These are phyloP conservation scores for Cryptotermes secundus DNA, from an alignment of 1,140 invertebrate species.

Conservation along the genomic window DNA sequence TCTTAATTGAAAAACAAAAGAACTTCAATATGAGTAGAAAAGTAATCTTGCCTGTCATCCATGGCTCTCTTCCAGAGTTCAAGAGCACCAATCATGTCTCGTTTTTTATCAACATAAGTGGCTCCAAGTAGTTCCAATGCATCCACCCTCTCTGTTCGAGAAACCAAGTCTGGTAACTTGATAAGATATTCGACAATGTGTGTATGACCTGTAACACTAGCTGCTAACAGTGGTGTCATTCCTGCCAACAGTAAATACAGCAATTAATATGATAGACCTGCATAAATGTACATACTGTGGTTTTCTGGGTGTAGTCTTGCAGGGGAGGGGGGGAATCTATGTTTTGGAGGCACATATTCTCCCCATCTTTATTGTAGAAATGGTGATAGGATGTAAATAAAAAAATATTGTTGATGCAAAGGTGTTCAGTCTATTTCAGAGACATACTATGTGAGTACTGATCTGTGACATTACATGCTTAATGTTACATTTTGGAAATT, in stretches of 20 bases:
- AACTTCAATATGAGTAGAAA: background rate
- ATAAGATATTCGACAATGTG: conserved; percentile 93
- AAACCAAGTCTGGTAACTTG: conserved; percentile 63
- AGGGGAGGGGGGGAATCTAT: too few relatives aligned
- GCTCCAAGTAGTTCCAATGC: conserved; percentile 92
- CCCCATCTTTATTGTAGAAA: too few relatives aligned
- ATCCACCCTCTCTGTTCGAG: conserved; percentile 79
- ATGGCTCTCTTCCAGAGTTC: conserved; percentile 88
- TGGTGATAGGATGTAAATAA: too few relatives aligned
- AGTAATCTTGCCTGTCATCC: conserved; percentile 65
- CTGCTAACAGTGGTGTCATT: conserved; percentile 91
- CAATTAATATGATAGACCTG: too few relatives aligned
- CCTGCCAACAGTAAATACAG: conserved; percentile 49
- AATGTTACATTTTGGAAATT: too few relatives aligned
- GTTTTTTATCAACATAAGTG: conserved; percentile 94
- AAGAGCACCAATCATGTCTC: conserved; percentile 88
- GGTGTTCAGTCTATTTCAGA: too few relatives aligned
- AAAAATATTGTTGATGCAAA: too few relatives aligned
- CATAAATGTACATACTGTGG: too few relatives aligned
- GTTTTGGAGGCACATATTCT: too few relatives aligned
- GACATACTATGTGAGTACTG: too few relatives aligned
- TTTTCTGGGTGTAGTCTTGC: too few relatives aligned
- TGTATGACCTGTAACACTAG: conserved; percentile 87
- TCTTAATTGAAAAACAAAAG: conserved; percentile 25
- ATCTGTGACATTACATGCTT: too few relatives aligned